phyloP scores from a whole-genome alignment of 1,140 invertebrate species.

The Pseudoatta argentina region DNA sequence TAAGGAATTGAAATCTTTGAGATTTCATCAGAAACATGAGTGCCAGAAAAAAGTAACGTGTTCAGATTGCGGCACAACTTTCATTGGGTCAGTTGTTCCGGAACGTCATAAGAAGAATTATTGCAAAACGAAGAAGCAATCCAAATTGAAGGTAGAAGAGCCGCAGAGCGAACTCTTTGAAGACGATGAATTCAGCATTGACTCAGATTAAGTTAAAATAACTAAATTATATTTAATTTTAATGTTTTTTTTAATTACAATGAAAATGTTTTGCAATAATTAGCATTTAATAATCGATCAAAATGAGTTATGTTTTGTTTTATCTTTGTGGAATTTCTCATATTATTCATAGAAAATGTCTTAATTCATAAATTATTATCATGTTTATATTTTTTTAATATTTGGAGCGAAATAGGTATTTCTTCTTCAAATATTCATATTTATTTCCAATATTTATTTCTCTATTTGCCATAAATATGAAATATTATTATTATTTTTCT shows the following conservation, averaged over 20 bases:
- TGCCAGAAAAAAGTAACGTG: slow-evolving; percentile 44
- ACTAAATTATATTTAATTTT: not conserved
- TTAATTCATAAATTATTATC: not conserved
- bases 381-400: not conserved
- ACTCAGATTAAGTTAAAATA: not conserved
- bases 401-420: not conserved
- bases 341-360: slow-evolving; percentile 14
- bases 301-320: not conserved
- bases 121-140: not conserved
- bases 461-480: not conserved
- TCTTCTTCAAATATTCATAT: not conserved
- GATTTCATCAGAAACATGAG: slow-evolving; percentile 66
- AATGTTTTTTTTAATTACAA: not conserved
- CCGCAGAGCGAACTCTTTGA: not conserved
- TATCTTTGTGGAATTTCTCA: not conserved
- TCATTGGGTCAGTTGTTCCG: not conserved
- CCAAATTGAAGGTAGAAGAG: not conserved
- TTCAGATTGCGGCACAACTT: not conserved
- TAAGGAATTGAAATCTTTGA: slow-evolving; percentile 43
- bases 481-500: not conserved
- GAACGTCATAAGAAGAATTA: not conserved
- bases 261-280: not conserved
- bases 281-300: not conserved
- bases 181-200: not conserved
- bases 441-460: not conserved